Evolutionary conservation across 2,113 vertebrate species (phyloP), one percentile per base, ranked within the genome.

Genomic region (Eulacestoma nigropectus): DNA sequence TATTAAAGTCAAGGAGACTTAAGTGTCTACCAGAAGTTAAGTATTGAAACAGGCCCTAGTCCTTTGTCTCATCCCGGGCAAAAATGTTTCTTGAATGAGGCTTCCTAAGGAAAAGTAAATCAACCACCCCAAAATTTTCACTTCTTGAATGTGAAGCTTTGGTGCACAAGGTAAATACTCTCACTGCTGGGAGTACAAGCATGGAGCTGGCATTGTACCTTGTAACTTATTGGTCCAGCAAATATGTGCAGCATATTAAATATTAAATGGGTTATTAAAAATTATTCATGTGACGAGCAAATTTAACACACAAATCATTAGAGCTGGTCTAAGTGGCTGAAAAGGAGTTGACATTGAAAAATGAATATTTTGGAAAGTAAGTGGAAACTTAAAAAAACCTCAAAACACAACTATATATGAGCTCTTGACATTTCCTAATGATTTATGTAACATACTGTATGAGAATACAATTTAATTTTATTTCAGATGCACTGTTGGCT

Each of bases 321-420:
- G 44, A 91, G 91, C 92, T 95, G 89, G 90, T 94, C 93, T 95
- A 95, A 96, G 82, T 89, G 89, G 90, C 94, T 97, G 96, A 93
- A 97, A 97, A 97, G 72, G 64, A 60, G 73, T 57, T 98, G 98
- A 98, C 98, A 95, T 87, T 98, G 98, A 98, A 98, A 98, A 98
- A 98, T 98, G 96, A 90, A 97, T 98, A 97, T 97, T 98, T 92
- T 97, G 92, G 93, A 97, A 97, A 97, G 85, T 96, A 98, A 98
- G 96, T 96, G 95, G 97, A 98, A 97, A 97, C 91, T 97, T 84
- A 85, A 91, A 93, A 63, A 78, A 57, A 18, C 0, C 7, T 8
- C 82, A 30, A 96, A 95, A 95, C 87, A 97, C 59, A 96, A 64
- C 90, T 93, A 93, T 96, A 91, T 97, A 95, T 9, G 80, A 67